Evolutionary conservation across 2,113 vertebrate species (phyloP).

Genomic region (Tapirus terrestris): DNA sequence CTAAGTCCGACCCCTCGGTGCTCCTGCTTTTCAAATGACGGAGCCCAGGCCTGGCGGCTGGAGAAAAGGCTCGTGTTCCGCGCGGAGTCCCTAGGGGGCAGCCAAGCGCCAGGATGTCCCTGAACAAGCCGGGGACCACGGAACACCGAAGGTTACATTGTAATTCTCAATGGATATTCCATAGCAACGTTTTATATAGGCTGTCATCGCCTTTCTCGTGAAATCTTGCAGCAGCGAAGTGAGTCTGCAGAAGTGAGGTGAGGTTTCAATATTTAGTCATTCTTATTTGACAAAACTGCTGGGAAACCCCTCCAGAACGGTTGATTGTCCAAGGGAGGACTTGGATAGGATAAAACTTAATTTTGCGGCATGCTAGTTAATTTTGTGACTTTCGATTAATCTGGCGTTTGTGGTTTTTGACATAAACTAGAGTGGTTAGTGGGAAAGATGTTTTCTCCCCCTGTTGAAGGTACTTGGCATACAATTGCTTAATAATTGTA

Average conservation of each 20-base stretch:
- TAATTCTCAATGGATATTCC: background rate
- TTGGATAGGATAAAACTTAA: background rate
- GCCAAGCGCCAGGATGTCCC: background rate
- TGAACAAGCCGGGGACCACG: background rate
- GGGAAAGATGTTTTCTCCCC: background rate
- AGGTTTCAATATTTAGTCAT: background rate
- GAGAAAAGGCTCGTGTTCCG: background rate
- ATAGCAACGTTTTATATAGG: background rate
- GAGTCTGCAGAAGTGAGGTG: background rate
- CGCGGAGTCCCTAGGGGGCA: constrained; percentile 9
- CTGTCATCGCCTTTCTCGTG: background rate
- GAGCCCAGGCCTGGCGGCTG: background rate
- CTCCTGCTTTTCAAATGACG: background rate
- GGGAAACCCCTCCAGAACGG: background rate
- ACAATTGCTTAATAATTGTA: background rate
- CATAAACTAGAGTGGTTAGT: background rate
- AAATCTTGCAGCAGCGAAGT: background rate
- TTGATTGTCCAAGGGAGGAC: background rate
- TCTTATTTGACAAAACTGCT: background rate
- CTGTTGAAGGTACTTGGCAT: background rate
- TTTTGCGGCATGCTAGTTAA: background rate
- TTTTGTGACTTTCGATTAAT: background rate
- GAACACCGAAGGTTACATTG: background rate
- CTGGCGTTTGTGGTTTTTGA: background rate
- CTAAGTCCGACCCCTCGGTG: no score